Evolutionary conservation across 1,140 invertebrate genomes (phyloP), one percentile per base, ranked within the genome.

Genomic region (Epicauta chinensis): DNA sequence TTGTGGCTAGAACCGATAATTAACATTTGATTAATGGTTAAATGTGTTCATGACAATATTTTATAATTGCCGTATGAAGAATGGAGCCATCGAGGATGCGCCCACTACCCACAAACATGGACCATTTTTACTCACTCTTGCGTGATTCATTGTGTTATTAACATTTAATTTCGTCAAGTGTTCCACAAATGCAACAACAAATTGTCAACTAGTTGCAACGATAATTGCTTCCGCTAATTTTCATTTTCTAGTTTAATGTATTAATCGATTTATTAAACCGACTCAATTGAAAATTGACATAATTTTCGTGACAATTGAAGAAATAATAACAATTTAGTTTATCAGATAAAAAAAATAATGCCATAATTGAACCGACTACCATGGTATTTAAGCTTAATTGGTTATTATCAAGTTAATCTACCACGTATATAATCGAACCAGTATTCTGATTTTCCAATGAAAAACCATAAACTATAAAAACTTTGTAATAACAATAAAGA

Each of bases 1-100:
- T 58, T 53, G 49, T 48, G 46, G 54, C 37, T 34, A 42, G 36
- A 51, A 7, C 7, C 46, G 42, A 56, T 61, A 63, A 61, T 63
- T 63, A 63, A 56, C 44, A 61, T 56, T 56, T 63, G 61, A 63
- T 63, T 63, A 63, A 63, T 63, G 61, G 41, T 44, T 23, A 48
- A 44, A 55, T 54, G 53, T 53, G 48, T 54, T 49, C 38, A 54
- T 54, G 52, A 46, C 37, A 39, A 54, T 49, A 54, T 54, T 54
- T 54, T 54, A 46, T 54, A 54, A 54, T 54, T 54, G 46, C 40
- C 30, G 46, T 29, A 41, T 43, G 17, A 37, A 49, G 40, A 13
- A 36, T 54, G 14, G 37, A 16, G 37, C 11, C n/a, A 23, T 3
- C 11, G 47, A 40, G 37, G 47, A 32, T 41, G 29, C 31, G 39